Conservation (phyloP, 2,113 vertebrate species). For the Hippocampus comes region DNA sequence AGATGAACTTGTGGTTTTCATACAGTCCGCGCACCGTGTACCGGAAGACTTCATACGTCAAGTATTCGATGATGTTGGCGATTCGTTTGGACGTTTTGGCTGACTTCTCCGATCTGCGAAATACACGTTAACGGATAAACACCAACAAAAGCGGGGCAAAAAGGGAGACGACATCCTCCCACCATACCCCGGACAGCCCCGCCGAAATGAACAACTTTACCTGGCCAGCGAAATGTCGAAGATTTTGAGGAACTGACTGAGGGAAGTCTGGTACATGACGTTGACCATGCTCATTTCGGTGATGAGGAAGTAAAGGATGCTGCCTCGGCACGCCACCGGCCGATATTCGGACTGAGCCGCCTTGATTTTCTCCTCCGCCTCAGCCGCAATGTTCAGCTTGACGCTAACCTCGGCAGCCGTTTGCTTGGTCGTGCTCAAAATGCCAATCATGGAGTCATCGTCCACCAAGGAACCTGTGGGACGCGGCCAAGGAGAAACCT, state of each 20-base stretch:
- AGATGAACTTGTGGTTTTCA: constrained; percentile 86
- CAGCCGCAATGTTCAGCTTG: constrained; percentile 80
- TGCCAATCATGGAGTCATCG: constrained; percentile 80
- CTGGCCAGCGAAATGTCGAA: constrained; percentile 84
- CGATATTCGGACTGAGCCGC: constrained; percentile 83
- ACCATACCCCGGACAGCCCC: too few species aligned
- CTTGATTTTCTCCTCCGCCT: constrained; percentile 84
- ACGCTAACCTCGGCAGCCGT: constrained; percentile 81
- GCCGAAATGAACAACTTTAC: constrained; percentile 51
- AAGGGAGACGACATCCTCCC: background rate
- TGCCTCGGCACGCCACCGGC: constrained; percentile 83
- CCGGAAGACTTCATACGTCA: constrained; percentile 83
- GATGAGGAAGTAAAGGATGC: constrained; percentile 87
- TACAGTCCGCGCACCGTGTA: constrained; percentile 81
- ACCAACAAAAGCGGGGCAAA: background rate
- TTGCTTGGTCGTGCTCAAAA: constrained; percentile 80
- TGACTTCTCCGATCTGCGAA: constrained; percentile 77
- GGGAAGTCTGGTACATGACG: constrained; percentile 89
- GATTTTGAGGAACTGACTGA: constrained; percentile 82
- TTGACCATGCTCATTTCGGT: constrained; percentile 90
- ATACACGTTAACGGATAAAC: background rate
- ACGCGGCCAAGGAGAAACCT: background rate
- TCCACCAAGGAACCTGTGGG: constrained; percentile 76
- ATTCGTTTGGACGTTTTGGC: constrained; percentile 81
- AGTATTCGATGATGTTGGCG: constrained; percentile 80